Conservation (phyloP, 2,797 vertebrate genomes). For the Clarias pachynema region DNA sequence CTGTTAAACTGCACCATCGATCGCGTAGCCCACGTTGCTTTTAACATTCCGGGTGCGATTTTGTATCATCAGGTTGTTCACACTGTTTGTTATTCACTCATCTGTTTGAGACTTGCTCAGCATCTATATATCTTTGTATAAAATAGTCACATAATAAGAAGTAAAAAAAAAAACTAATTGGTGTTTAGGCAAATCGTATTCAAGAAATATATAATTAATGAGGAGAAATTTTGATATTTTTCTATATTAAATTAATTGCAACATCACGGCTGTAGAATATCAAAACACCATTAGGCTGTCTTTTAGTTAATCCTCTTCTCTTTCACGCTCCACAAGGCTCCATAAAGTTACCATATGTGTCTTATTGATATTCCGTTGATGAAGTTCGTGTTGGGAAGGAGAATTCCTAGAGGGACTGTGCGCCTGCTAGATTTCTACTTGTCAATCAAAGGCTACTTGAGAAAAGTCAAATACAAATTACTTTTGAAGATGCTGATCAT, state of each 20-base stretch:
- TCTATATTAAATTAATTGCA: background rate
- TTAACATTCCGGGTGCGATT: constrained; percentile 76
- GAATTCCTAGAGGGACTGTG: constrained; percentile 39
- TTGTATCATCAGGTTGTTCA: constrained; percentile 64
- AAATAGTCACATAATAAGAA: background rate
- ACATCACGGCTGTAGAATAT: background rate
- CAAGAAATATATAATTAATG: background rate
- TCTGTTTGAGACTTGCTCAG: constrained; percentile 76
- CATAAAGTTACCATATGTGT: constrained; percentile 20
- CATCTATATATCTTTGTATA: constrained; percentile 74
- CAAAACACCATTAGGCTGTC: background rate
- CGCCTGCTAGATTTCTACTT: constrained; percentile 47
- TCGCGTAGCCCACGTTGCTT: constrained; percentile 77
- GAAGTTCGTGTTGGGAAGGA: constrained; percentile 37
- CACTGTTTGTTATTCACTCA: constrained; percentile 64
- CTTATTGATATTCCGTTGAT: constrained; percentile 51
- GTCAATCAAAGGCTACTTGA: constrained; percentile 44
- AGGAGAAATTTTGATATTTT: background rate
- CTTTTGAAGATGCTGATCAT: constrained; percentile 43
- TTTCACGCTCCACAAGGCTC: constrained; percentile 11
- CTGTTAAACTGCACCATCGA: constrained; percentile 80
- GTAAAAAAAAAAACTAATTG: background rate
- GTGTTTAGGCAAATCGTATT: background rate
- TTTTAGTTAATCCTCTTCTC: background rate
- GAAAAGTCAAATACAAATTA: constrained; percentile 37